Percentiles rank a stretch among this genome's conserved stretches.
phyloP scores from a whole-genome alignment of 2,113 vertebrate genomes.

The Chaetodon trifascialis region DNA sequence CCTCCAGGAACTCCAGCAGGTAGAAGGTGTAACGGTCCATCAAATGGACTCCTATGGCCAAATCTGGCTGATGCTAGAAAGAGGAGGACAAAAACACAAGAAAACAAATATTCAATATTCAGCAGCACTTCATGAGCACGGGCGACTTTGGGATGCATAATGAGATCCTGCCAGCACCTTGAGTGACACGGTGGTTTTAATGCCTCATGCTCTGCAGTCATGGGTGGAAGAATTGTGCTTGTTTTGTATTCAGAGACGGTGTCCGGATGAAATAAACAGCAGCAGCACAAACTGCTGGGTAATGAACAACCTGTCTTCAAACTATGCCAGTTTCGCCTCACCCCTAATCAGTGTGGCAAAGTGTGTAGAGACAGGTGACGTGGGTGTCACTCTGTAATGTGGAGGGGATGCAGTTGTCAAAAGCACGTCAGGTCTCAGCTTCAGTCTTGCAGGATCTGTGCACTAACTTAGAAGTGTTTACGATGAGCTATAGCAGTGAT shows the following conservation, averaged over 20 bases:
- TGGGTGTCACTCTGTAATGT: not conserved
- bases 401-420: not conserved
- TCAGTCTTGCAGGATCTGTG: not conserved
- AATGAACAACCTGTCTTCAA: conserved; percentile 4
- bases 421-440: not conserved
- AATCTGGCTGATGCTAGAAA: conserved; percentile 96
- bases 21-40: conserved; percentile 99
- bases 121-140: not conserved
- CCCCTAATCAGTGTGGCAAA: not conserved
- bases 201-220: not conserved
- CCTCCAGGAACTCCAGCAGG: conserved; percentile 97
- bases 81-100: not conserved
- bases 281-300: not conserved
- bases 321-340: not conserved
- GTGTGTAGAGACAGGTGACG: not conserved
- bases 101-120: not conserved
- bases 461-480: too few species aligned
- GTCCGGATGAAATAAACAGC: not conserved
- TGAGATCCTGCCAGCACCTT: not conserved
- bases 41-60: conserved; percentile 95
- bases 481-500: too few species aligned
- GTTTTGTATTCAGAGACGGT: not conserved
- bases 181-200: not conserved
- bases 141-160: not conserved
- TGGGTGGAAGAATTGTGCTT: too few species aligned